Percentiles rank a stretch among this genome's conserved stretches.
phyloP scores from a whole-genome alignment of 2,888 invertebrate species.

The Seladonia tumulorum region DNA sequence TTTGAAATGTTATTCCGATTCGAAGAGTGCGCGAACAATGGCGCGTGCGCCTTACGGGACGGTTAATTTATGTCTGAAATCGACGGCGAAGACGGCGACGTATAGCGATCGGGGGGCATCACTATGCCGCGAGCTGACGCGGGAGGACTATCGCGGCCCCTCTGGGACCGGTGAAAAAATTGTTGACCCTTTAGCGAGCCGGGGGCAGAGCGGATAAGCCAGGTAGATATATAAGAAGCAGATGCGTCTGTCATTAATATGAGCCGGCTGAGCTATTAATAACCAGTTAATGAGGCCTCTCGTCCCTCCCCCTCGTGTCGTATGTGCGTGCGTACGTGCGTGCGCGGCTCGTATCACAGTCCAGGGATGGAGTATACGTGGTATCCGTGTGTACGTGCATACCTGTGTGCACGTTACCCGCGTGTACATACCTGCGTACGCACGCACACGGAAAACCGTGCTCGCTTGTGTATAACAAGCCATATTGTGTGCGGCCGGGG shows the following conservation, averaged over 20 bases:
- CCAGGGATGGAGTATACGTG: conserved; percentile 55
- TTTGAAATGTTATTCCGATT: background rate
- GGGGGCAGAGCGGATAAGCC: conserved; percentile 50
- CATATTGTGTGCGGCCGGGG: conserved; percentile 60
- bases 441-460: conserved; percentile 16
- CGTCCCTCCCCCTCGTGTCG: conserved; percentile 66
- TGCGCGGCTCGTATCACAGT: conserved; percentile 9
- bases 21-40: background rate
- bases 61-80: conserved; percentile 1
- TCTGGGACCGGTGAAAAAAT: conserved; percentile 59
- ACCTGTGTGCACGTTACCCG: background rate
- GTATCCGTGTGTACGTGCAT: conserved; percentile 51
- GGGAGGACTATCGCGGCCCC: conserved; percentile 6
- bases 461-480: conserved; percentile 48
- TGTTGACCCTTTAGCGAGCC: conserved; percentile 49
- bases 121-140: background rate
- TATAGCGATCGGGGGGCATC: conserved; percentile 4
- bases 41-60: background rate
- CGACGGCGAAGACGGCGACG: conserved; percentile 14
- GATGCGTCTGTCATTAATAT: conserved; percentile 82
- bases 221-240: conserved; percentile 74
- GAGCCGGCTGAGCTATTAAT: conserved; percentile 81
- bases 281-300: conserved; percentile 82
- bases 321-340: conserved; percentile 62
- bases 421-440: background rate